These are phyloP conservation scores for Gryllus bimaculatus DNA, from an alignment of 1,140 invertebrate species.

Conservation along the genomic window DNA sequence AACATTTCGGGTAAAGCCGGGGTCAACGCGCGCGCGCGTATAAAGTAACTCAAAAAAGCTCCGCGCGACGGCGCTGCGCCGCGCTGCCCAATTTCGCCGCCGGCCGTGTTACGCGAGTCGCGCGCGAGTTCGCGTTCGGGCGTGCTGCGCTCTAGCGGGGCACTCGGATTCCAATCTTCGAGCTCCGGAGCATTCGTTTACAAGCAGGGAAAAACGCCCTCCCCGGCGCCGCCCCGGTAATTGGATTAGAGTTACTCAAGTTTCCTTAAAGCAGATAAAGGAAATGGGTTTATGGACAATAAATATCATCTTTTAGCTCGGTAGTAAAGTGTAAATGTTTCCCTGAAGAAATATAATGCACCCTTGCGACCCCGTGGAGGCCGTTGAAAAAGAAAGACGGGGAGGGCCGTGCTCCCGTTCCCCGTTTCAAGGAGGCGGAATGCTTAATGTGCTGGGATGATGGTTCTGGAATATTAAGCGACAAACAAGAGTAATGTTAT, in stretches of 20 bases:
- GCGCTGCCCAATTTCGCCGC: too few species aligned
- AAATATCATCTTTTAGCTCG: slow-evolving; percentile 1
- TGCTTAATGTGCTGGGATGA: neutral
- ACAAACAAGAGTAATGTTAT: neutral
- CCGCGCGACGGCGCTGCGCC: too few species aligned
- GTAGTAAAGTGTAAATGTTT: neutral
- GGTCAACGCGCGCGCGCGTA: too few species aligned
- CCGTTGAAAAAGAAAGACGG: neutral
- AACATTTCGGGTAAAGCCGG: too few species aligned
- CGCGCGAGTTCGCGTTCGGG: too few species aligned
- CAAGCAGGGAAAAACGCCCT: too few species aligned
- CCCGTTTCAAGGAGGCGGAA: neutral
- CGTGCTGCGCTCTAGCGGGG: too few species aligned
- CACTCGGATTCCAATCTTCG: too few species aligned
- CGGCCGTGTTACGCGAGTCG: too few species aligned
- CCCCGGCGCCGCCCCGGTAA: neutral
- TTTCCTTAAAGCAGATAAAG: slow-evolving; percentile 1
- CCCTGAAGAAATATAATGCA: neutral
- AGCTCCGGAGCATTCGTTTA: too few species aligned
- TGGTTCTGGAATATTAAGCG: neutral
- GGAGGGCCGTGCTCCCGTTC: neutral
- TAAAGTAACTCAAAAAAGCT: too few species aligned
- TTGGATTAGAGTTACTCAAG: neutral
- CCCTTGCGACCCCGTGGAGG: neutral
- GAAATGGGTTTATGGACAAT: slow-evolving; percentile 4